Percentiles rank a stretch among this genome's conserved stretches.
Conservation (phyloP, 2,797 vertebrate genomes). For the Sebastes variabilis region DNA sequence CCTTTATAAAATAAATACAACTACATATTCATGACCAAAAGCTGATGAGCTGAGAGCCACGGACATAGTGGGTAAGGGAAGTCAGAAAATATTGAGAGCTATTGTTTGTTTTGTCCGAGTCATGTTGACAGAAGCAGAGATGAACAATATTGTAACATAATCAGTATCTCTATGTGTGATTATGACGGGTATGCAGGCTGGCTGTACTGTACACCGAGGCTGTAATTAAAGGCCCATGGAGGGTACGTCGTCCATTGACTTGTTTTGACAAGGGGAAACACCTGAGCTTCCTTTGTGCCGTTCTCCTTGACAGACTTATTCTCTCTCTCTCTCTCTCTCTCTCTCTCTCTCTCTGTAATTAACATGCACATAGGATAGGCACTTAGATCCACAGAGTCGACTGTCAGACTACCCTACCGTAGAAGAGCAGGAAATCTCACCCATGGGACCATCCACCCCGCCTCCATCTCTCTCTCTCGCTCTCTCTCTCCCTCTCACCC, state of each 20-base stretch:
- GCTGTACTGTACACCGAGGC: background rate
- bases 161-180: background rate
- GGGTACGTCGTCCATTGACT: slow-evolving; percentile 34
- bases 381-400: slow-evolving; percentile 56
- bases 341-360: slow-evolving; percentile 56
- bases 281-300: slow-evolving; percentile 68
- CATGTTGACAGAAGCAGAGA: background rate
- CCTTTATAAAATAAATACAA: background rate
- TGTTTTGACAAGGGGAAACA: slow-evolving; percentile 59
- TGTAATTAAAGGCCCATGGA: slow-evolving; percentile 37
- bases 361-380: slow-evolving; percentile 71
- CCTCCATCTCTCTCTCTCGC: slow-evolving; percentile 19
- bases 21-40: background rate
- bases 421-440: slow-evolving; percentile 62
- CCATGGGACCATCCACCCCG: slow-evolving; percentile 59
- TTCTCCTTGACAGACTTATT: slow-evolving; percentile 19
- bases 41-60: background rate
- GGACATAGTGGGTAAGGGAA: background rate
- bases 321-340: background rate
- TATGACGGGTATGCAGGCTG: background rate
- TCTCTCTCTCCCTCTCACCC: background rate
- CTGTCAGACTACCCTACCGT: slow-evolving; percentile 60
- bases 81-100: background rate
- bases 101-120: background rate
- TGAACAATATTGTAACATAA: background rate